These are phyloP conservation scores for Hecatera dysodea DNA, from an alignment of 2,888 invertebrate species.

Conservation along the genomic window DNA sequence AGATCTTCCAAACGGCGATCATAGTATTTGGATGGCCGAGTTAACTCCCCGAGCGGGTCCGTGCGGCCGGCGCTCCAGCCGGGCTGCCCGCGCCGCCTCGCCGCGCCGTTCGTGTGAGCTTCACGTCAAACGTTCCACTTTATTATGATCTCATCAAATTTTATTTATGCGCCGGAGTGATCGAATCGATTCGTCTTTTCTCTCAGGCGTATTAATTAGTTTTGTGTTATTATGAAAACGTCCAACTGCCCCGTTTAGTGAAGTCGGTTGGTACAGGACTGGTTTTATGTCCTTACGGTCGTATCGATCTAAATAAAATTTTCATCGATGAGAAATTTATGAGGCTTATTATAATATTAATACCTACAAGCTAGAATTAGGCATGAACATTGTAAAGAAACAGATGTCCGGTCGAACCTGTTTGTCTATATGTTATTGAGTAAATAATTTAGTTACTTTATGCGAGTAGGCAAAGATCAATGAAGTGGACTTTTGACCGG, in stretches of 20 bases:
- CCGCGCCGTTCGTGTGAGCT: background rate
- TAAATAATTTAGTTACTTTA: constrained; percentile 27
- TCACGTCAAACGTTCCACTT: constrained; percentile 57
- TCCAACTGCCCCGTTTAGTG: constrained; percentile 40
- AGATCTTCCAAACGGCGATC: constrained; percentile 72
- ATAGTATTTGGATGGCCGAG: constrained; percentile 70
- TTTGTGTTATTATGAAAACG: constrained; percentile 62
- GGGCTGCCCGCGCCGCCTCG: background rate
- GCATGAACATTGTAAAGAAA: constrained; percentile 36
- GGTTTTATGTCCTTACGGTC: constrained; percentile 45
- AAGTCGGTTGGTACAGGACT: constrained; percentile 30
- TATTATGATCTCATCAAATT: constrained; percentile 68
- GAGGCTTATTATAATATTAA: constrained; percentile 53
- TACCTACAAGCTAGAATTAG: constrained; percentile 49
- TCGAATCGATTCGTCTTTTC: constrained; percentile 68
- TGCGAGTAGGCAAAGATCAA: constrained; percentile 10
- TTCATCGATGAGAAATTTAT: constrained; percentile 59
- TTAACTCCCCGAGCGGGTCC: constrained; percentile 65
- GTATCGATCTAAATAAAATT: constrained; percentile 57
- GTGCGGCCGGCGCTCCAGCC: constrained; percentile 31
- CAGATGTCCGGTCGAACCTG: constrained; percentile 46
- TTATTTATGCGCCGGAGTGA: constrained; percentile 65
- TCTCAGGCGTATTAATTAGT: constrained; percentile 65
- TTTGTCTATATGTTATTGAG: constrained; percentile 26
- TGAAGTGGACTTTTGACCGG: background rate